Evolutionary conservation across 1,140 invertebrate species (phyloP).

Genomic region (Orchesella cincta): DNA sequence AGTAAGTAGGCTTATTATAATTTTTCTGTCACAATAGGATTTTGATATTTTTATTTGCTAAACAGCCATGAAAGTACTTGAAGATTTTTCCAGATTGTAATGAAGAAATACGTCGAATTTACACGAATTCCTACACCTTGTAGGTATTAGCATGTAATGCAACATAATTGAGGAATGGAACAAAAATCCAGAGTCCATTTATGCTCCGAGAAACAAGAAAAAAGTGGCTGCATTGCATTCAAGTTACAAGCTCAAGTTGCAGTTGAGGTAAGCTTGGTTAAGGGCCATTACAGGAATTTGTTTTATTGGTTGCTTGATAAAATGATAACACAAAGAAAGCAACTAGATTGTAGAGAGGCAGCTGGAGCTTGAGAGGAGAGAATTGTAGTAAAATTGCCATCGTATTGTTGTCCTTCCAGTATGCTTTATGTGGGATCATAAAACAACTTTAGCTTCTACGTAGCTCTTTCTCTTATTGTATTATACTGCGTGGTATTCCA

Average conservation of each 20-base stretch:
- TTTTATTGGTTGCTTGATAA: not conserved
- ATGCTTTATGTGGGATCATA: not conserved
- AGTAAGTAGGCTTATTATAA: too few species aligned
- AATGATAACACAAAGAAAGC: not conserved
- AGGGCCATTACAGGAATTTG: conserved; percentile 6
- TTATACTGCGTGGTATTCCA: not conserved
- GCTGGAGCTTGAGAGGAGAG: too few species aligned
- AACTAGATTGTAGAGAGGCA: not conserved
- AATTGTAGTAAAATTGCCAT: too few species aligned
- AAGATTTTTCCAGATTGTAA: too few species aligned
- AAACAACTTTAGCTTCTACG: not conserved
- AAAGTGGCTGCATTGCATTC: not conserved
- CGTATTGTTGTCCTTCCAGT: not conserved
- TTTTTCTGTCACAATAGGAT: too few species aligned
- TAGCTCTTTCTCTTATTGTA: not conserved
- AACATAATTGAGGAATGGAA: not conserved
- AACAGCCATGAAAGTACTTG: too few species aligned
- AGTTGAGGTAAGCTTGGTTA: conserved; percentile 5
- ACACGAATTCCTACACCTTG: not conserved
- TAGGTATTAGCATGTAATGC: not conserved
- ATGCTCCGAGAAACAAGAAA: not conserved
- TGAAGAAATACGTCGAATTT: not conserved
- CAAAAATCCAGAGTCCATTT: not conserved
- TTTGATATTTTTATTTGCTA: too few species aligned
- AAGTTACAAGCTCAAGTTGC: not conserved